Percentiles rank a stretch among this genome's conserved stretches.
phyloP scores from a whole-genome alignment of 2,888 invertebrate species.

The Mellilla xanthometata region DNA sequence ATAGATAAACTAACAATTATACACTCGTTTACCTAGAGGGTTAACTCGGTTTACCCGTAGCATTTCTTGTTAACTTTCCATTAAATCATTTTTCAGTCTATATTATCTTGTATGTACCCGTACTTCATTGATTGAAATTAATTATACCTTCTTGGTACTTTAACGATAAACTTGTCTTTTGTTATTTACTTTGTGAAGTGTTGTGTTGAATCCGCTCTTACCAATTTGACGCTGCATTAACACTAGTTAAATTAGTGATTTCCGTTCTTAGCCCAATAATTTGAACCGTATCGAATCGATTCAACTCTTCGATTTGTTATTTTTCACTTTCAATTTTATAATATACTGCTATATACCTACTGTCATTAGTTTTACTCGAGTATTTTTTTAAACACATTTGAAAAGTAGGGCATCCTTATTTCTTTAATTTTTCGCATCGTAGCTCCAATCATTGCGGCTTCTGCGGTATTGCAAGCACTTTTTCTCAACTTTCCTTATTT shows the following conservation, averaged over 20 bases:
- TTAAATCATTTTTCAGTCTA: not conserved
- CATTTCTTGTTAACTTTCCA: slow-evolving; percentile 1
- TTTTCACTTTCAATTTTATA: too few species aligned
- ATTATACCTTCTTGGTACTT: too few species aligned
- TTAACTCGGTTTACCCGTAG: not conserved
- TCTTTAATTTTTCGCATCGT: slow-evolving; percentile 35
- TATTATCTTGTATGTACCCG: not conserved
- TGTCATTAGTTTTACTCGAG: too few species aligned
- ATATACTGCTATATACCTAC: too few species aligned
- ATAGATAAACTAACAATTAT: not conserved
- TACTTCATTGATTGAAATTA: too few species aligned
- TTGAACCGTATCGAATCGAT: slow-evolving; percentile 44
- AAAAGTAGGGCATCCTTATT: slow-evolving; percentile 20
- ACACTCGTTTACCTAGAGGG: not conserved
- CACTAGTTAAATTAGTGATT: slow-evolving; percentile 46
- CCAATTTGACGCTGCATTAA: slow-evolving; percentile 61
- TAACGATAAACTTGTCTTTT: slow-evolving; percentile 9
- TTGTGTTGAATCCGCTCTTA: slow-evolving; percentile 52
- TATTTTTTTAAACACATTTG: not conserved
- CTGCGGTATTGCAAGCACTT: slow-evolving; percentile 48
- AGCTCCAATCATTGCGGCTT: slow-evolving; percentile 49
- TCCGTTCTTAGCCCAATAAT: slow-evolving; percentile 45
- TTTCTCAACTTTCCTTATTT: slow-evolving; percentile 55
- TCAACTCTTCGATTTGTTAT: too few species aligned
- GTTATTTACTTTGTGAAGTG: slow-evolving; percentile 45